phyloP scores from a whole-genome alignment of 2,113 vertebrate species.

The Crypturellus undulatus region DNA sequence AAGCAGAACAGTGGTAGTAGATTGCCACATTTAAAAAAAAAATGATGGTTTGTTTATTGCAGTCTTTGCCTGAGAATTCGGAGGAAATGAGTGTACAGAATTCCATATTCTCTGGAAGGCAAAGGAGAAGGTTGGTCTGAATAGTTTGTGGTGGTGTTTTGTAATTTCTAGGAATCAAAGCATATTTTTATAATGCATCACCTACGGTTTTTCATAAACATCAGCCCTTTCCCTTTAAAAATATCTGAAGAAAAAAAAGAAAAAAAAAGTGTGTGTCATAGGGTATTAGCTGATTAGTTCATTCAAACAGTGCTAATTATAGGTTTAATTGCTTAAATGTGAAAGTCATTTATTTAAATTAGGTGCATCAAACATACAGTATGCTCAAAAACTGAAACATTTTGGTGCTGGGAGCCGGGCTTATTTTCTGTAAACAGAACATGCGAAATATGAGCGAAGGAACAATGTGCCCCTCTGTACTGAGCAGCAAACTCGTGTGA shows the following conservation, averaged over 20 bases:
- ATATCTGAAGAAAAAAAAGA: not conserved
- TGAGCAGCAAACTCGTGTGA: slow-evolving; percentile 75
- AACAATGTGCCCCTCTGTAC: slow-evolving; percentile 67
- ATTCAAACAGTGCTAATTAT: slow-evolving; percentile 46
- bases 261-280: slow-evolving; percentile 39
- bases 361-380: slow-evolving; percentile 62
- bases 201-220: slow-evolving; percentile 38
- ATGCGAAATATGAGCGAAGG: slow-evolving; percentile 54
- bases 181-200: not conserved
- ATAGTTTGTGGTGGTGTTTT: slow-evolving; percentile 39
- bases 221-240: slow-evolving; percentile 49
- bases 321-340: slow-evolving; percentile 64
- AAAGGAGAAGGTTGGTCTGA: slow-evolving; percentile 13
- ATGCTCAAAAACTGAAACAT: slow-evolving; percentile 52
- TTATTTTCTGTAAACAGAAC: slow-evolving; percentile 48
- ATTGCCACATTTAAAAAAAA: not conserved
- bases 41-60: not conserved
- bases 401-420: slow-evolving; percentile 11
- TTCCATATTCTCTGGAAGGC: slow-evolving; percentile 40
- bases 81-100: slow-evolving; percentile 46
- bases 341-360: slow-evolving; percentile 66
- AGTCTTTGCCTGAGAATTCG: not conserved
- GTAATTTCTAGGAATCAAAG: slow-evolving; percentile 40
- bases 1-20: not conserved
- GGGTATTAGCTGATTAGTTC: slow-evolving; percentile 53